A percentile compares a stretch with the other conserved stretches of the same genome.
Evolutionary conservation across 2,888 invertebrate genomes (phyloP).

Genomic region (Pyrgus malvae): DNA sequence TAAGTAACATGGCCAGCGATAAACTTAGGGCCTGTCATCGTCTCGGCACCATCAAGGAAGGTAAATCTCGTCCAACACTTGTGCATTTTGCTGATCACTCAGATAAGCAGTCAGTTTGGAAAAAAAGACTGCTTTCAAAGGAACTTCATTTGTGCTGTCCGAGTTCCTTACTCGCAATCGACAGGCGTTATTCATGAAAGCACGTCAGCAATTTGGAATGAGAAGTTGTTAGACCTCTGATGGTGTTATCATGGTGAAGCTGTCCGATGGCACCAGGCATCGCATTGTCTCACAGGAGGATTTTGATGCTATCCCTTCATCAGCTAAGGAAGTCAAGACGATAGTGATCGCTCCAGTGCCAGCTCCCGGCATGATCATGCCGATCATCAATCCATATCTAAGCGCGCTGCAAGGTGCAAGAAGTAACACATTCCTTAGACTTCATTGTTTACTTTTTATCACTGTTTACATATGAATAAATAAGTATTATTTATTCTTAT

Average conservation of each 20-base stretch:
- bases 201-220: neutral
- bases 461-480: no score
- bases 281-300: neutral
- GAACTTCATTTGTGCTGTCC: neutral
- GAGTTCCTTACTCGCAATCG: neutral
- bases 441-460: no score
- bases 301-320: neutral
- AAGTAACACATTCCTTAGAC: no score
- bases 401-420: no score
- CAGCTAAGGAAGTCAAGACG: neutral
- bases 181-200: neutral
- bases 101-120: neutral
- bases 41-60: neutral
- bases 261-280: neutral
- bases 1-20: neutral
- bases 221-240: neutral
- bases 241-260: neutral
- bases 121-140: constrained; percentile 1
- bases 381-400: no score
- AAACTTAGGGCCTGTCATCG: neutral
- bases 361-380: no score
- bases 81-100: neutral
- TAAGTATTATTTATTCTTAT: no score
- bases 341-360: neutral
- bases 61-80: neutral